Evolutionary conservation across 2,113 vertebrate genomes (phyloP).

Genomic region (Nipponia nippon): DNA sequence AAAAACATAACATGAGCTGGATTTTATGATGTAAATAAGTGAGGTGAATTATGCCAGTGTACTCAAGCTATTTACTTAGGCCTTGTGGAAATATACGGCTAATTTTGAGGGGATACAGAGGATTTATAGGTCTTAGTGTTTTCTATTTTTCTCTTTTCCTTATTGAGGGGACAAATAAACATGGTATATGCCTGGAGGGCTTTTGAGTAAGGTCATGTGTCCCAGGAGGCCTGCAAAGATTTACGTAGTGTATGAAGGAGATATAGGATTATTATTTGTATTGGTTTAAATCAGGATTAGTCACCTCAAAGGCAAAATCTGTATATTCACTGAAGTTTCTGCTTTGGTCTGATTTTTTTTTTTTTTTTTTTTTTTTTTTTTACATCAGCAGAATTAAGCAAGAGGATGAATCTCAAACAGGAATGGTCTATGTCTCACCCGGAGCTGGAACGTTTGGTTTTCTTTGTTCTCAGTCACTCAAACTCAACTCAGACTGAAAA

Average conservation of each 20-base stretch:
- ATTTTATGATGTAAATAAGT: background rate
- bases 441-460: background rate
- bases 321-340: background rate
- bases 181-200: background rate
- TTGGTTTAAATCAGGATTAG: background rate
- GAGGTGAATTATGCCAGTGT: background rate
- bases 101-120: background rate
- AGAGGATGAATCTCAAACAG: background rate
- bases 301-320: background rate
- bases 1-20: background rate
- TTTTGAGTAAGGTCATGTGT: background rate
- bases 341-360: background rate
- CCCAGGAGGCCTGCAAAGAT: background rate
- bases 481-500: background rate
- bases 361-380: background rate
- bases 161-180: background rate
- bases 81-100: background rate
- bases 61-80: background rate
- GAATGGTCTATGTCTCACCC: background rate
- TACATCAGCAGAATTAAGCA: background rate
- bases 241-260: background rate
- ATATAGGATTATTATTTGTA: background rate
- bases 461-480: background rate
- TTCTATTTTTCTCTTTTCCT: background rate
- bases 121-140: background rate